phyloP scores from a whole-genome alignment of 30 jellyfish, hydroid and myxozoan species.

The Nemopilema nomurai region DNA sequence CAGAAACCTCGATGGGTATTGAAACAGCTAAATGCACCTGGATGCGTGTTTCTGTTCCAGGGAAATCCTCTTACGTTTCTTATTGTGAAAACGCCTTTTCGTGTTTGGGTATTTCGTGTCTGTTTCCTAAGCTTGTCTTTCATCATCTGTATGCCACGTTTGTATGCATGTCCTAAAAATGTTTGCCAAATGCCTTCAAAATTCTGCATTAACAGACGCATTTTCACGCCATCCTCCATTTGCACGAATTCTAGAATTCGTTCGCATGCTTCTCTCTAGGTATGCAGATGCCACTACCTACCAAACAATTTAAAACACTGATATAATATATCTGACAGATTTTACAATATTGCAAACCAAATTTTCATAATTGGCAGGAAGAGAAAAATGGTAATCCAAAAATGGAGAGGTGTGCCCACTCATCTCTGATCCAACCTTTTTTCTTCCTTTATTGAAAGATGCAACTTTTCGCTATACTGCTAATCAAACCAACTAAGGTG shows the following conservation, averaged over 20 bases:
- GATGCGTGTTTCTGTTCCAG: neutral
- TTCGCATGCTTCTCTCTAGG: too few species aligned
- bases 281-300: too few species aligned
- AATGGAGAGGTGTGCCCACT: too few species aligned
- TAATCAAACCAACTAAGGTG: too few species aligned
- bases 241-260: neutral
- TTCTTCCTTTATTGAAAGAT: too few species aligned
- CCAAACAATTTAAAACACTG: too few species aligned
- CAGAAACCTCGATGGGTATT: neutral
- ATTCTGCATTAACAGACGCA: neutral
- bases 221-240: neutral
- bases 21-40: neutral
- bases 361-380: too few species aligned
- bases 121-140: neutral
- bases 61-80: neutral
- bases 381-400: too few species aligned
- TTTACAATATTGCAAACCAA: too few species aligned
- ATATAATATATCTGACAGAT: too few species aligned
- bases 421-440: too few species aligned
- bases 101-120: neutral
- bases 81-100: neutral
- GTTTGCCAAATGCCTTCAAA: neutral
- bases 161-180: neutral
- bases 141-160: neutral
- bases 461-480: too few species aligned